Evolutionary conservation across 1,140 invertebrate genomes (phyloP).

Genomic region (Drosophila triauraria): DNA sequence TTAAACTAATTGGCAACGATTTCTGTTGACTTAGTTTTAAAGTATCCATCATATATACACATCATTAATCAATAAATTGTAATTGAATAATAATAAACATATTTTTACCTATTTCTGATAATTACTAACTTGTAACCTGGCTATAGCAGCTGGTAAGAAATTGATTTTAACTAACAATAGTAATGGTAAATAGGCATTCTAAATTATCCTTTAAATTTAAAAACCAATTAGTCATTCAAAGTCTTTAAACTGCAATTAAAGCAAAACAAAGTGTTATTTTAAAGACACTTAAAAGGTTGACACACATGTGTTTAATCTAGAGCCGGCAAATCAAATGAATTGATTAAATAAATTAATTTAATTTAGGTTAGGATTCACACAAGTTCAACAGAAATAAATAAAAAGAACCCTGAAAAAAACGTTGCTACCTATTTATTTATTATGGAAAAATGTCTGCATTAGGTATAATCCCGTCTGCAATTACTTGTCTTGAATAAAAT

Average conservation of each 20-base stretch:
- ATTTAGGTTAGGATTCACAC: neutral
- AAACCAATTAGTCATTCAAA: neutral
- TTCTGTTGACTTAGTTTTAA: too few relatives aligned
- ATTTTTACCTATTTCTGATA: too few relatives aligned
- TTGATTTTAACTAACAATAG: too few relatives aligned
- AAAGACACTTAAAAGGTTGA: neutral
- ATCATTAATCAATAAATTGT: neutral
- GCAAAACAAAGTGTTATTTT: too few relatives aligned
- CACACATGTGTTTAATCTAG: neutral
- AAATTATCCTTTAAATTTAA: neutral
- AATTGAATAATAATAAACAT: neutral
- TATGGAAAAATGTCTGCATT: neutral
- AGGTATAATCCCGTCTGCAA: neutral
- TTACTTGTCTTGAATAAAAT: constrained; percentile 1
- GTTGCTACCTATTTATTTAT: neutral
- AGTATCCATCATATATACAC: too few relatives aligned
- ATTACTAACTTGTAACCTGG: too few relatives aligned
- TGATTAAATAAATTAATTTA: neutral
- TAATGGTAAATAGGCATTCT: too few relatives aligned
- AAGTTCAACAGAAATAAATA: neutral
- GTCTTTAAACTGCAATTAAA: too few relatives aligned
- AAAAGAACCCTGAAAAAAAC: neutral
- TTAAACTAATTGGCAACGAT: too few relatives aligned
- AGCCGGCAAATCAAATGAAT: neutral
- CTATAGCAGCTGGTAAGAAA: too few relatives aligned